These are phyloP conservation scores for Epinotia bilunana DNA, from an alignment of 2,888 invertebrate genomes.

Conservation along the genomic window DNA sequence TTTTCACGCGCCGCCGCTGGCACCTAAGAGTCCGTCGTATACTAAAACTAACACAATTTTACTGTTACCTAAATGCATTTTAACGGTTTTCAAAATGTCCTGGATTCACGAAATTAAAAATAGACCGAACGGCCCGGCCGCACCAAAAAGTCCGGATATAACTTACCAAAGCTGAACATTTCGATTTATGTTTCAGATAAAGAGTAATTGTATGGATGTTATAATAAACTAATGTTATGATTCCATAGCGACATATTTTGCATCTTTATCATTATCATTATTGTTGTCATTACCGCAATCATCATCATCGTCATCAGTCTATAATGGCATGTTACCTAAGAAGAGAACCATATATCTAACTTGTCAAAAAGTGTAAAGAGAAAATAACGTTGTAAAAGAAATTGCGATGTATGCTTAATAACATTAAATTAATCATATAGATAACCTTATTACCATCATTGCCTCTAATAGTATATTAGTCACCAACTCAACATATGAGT, in stretches of 20 bases:
- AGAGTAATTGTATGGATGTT: not conserved
- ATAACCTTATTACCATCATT: not conserved
- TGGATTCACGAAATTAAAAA: slow-evolving; percentile 8
- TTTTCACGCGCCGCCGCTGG: no score
- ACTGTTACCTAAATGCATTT: not conserved
- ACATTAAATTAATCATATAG: no score
- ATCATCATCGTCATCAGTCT: no score
- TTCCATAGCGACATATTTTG: not conserved
- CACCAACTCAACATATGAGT: slow-evolving; percentile 5
- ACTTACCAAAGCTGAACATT: not conserved
- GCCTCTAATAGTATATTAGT: not conserved
- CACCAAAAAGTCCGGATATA: not conserved
- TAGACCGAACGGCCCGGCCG: not conserved
- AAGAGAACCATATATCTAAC: no score
- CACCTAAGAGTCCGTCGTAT: no score
- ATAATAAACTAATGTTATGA: not conserved
- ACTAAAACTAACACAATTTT: no score
- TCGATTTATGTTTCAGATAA: not conserved
- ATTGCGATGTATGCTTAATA: no score
- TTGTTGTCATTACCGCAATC: no score
- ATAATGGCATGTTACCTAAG: no score
- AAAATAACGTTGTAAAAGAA: no score
- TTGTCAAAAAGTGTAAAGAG: no score
- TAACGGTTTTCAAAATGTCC: not conserved
- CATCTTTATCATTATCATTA: no score